These are phyloP conservation scores for Lynx canadensis DNA, from an alignment of 2,113 vertebrate species.

Conservation along the genomic window DNA sequence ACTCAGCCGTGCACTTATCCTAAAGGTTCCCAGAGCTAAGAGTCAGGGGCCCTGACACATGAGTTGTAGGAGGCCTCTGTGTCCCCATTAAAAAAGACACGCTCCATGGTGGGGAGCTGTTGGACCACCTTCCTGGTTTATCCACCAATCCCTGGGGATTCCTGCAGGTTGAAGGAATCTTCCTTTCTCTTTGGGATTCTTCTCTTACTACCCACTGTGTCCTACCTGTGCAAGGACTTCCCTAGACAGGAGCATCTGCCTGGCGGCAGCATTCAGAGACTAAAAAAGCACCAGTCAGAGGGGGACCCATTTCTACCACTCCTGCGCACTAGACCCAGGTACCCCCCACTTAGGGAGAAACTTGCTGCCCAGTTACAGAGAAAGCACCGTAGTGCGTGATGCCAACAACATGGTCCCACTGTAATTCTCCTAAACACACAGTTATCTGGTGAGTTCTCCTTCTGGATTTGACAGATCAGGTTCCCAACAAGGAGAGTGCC, in stretches of 20 bases:
- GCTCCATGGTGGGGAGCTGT: neutral
- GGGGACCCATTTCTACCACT: neutral
- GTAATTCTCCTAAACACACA: neutral
- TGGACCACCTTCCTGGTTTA: neutral
- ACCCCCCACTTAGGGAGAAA: neutral
- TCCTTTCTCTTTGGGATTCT: neutral
- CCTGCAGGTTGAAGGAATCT: neutral
- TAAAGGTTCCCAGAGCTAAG: neutral
- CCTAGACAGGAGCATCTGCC: rapidly evolving
- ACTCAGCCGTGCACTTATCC: neutral
- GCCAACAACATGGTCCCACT: rapidly evolving
- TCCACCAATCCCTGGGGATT: no score
- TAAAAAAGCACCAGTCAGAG: neutral
- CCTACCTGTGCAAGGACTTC: neutral
- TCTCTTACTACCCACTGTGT: neutral
- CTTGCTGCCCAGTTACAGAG: neutral
- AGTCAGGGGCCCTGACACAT: neutral
- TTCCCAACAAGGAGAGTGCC: neutral
- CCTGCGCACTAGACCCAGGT: neutral
- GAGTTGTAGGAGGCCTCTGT: neutral
- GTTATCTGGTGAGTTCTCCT: neutral
- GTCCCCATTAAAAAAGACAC: neutral
- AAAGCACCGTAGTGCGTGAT: neutral
- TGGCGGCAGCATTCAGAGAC: neutral
- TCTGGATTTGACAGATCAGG: neutral